Evolutionary conservation across 2,888 invertebrate species (phyloP).

Genomic region (Morinoia aosen): DNA sequence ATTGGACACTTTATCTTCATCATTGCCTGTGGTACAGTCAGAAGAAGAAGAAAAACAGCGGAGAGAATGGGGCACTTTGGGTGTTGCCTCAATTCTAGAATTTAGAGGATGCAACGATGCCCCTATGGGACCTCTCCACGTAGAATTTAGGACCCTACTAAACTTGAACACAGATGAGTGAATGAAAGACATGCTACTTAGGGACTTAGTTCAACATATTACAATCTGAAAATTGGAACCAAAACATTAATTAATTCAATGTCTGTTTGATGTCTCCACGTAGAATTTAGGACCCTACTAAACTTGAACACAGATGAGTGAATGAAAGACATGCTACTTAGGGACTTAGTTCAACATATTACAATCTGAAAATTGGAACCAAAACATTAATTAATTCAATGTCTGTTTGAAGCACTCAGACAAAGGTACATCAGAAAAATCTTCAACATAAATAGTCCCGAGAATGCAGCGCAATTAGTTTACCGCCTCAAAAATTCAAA

Average conservation of each 20-base stretch:
- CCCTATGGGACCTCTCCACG: neutral
- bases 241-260: neutral
- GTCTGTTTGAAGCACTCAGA: too few species aligned
- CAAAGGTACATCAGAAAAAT: neutral
- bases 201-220: neutral
- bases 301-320: neutral
- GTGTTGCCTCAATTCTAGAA: neutral
- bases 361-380: neutral
- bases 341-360: neutral
- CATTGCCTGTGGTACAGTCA: neutral
- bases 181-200: neutral
- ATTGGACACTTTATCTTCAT: constrained; percentile 61
- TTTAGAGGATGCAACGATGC: neutral
- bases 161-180: neutral
- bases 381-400: neutral
- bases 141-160: neutral
- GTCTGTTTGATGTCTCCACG: neutral
- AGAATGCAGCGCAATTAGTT: neutral
- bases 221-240: neutral
- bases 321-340: neutral
- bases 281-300: neutral
- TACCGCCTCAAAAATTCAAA: too few species aligned
- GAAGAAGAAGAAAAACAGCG: neutral
- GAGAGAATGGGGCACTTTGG: neutral
- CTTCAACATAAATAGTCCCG: neutral